Percentiles rank a stretch among this genome's conserved stretches.
phyloP scores from a whole-genome alignment of 2,888 invertebrate species.

The Drosophila nr. perissopoda region DNA sequence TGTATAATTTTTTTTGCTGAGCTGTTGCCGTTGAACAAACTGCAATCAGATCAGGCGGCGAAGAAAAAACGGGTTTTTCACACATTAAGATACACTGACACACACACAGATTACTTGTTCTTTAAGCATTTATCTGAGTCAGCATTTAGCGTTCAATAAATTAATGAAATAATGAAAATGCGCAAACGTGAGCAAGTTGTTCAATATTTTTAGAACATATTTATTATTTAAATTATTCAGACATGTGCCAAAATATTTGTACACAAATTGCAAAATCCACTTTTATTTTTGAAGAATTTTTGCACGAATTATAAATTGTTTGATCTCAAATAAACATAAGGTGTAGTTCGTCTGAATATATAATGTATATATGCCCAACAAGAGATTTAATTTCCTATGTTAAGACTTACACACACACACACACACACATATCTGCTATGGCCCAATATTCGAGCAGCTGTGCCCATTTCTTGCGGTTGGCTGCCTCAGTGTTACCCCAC shows the following conservation, averaged over 20 bases:
- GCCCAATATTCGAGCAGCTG: conserved; percentile 58
- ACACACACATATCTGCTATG: conserved; percentile 22
- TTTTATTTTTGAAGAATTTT: background rate
- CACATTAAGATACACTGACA: conserved; percentile 9
- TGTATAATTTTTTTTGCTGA: conserved; percentile 1
- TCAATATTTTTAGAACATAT: conserved; percentile 11
- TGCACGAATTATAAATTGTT: background rate
- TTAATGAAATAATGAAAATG: conserved; percentile 35
- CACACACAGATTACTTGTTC: conserved; percentile 30
- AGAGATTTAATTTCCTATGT: conserved; percentile 26
- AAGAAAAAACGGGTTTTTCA: conserved; percentile 47
- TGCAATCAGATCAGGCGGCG: conserved; percentile 55
- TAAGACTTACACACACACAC: conserved; percentile 5
- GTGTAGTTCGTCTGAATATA: background rate
- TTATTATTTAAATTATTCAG: conserved; percentile 6
- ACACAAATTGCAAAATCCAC: background rate
- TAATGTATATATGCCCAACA: background rate
- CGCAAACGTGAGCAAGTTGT: conserved; percentile 32
- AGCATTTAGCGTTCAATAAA: conserved; percentile 34
- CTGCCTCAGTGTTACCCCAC: conserved; percentile 28
- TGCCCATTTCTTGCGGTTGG: conserved; percentile 68
- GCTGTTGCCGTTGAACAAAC: conserved; percentile 43
- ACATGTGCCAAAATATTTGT: conserved; percentile 2
- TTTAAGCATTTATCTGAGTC: conserved; percentile 38
- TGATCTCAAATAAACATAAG: background rate